Evolutionary conservation across 2,888 invertebrate species (phyloP), one percentile per base, ranked within the genome.

Genomic region (Agonopterix heracliana): DNA sequence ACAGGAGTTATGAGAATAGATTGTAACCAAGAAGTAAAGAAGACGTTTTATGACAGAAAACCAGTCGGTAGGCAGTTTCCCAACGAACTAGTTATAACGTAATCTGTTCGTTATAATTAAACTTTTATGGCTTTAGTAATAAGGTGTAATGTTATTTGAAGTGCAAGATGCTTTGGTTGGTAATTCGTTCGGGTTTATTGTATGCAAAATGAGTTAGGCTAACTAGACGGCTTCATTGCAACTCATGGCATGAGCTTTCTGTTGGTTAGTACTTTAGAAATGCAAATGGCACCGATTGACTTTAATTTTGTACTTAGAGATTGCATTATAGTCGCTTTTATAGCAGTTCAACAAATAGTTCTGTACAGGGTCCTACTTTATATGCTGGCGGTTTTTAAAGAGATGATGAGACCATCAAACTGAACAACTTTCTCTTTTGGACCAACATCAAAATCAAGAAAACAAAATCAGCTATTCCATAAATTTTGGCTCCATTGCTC

Each of bases 111-210:
- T 34, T 9, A 34, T 9, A 44, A 44, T 34, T 34, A 34, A 34
- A 44, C 26, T 11, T 44, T 44, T 17, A 34, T 9, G 8, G 8
- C 11, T n/a, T 34, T 34, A 9, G n/a, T 34, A 34, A 34, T 14
- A 44, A 34, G 44, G 44, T 44, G 34, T 17, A 12, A 34, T 9
- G 44, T 44, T 11, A 8, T 9, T 8, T 34, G 34, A 44, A 13
- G 7, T 14, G n/a, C 26, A 34, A 26, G 26, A 26, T 53, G 58
- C 55, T 54, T 51, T 45, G 52, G 46, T 53, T 54, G 58, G 61
- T 66, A 66, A 65, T 68, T 66, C 59, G 61, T 68, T 68, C 61
- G 62, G 63, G 66, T 68, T 71, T 71, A 74, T 75, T 74, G 70
- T 74, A 73, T 71, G 72, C 66, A 71, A 75, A 74, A 63, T 38